Evolutionary conservation across 2,888 invertebrate species (phyloP), one percentile per base, ranked within the genome.

Genomic region (Pelosia muscerda): DNA sequence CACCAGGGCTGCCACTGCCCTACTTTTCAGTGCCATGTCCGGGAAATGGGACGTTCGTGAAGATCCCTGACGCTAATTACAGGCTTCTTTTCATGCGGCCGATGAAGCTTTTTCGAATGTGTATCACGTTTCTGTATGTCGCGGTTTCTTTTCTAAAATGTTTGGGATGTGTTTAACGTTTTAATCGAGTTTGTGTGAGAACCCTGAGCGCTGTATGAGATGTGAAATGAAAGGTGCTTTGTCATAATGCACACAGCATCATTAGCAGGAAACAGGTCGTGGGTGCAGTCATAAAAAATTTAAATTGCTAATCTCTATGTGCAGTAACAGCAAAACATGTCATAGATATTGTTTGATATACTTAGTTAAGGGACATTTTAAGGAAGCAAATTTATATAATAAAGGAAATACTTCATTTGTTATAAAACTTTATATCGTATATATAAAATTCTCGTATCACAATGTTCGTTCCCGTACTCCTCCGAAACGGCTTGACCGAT

Each of bases 251-350:
- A 79, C 78, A 83, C 84, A 81, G 82, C 87, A 82, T 89, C 90
- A 91, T 90, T 91, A 91, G 87, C 74, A 82, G 72, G 78, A 77
- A 82, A 85, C 80, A 81, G 81, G 84, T 84, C 83, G 83, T 82
- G 84, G 82, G 82, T 79, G 84, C 74, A 81, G 81, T 89, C 89
- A 92, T 93, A 86, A 92, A 92, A n/a, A 81, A 82, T 86, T 89
- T 88, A 88, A 93, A 88, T 88, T 86, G 90, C 86, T 90, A 91
- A 92, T 93, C 89, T 90, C 72, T 82, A 82, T 76, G 84, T 81
- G 81, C 81, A 81, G 84, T 77, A 80, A 73, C 74, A 74, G 69
- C 69, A 70, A 71, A 63, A 66, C 72, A 61, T 63, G 71, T 53
- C 77, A 80, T 67, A 77, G 81, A 22, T 63, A 54, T 63, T 19